A percentile compares a stretch with the other conserved stretches of the same genome.
Evolutionary conservation across 2,113 vertebrate genomes (phyloP).

Genomic region (Phaetusa simplex): DNA sequence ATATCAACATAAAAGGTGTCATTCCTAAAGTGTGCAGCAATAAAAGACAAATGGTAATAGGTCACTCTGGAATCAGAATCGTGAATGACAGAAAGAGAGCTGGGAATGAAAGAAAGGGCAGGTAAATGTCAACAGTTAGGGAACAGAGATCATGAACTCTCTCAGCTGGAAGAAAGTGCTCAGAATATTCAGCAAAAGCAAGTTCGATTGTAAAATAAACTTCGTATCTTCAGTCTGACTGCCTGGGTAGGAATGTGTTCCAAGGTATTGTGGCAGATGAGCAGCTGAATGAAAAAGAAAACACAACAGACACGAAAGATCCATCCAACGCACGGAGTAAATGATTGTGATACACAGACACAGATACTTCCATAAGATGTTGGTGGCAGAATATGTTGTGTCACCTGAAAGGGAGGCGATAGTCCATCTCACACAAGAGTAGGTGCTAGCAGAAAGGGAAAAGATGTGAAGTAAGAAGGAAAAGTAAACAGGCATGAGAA

Average conservation of each 20-base stretch:
- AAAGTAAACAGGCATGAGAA: background rate
- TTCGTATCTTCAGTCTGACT: background rate
- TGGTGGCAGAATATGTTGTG: background rate
- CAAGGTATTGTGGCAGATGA: background rate
- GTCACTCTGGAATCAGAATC: conserved; percentile 47
- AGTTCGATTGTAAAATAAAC: conserved; percentile 50
- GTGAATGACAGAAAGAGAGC: conserved; percentile 53
- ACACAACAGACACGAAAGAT: background rate
- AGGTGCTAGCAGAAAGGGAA: background rate
- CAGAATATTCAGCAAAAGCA: conserved; percentile 57
- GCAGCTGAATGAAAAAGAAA: background rate
- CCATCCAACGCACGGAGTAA: background rate
- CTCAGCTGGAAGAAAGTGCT: conserved; percentile 52
- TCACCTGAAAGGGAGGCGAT: background rate
- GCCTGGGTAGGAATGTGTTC: background rate
- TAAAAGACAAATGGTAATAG: conserved; percentile 47
- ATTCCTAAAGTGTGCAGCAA: conserved; percentile 31
- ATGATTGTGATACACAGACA: background rate
- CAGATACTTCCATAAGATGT: background rate
- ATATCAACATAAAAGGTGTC: conserved; percentile 27
- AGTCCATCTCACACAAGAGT: background rate
- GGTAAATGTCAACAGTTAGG: conserved; percentile 59
- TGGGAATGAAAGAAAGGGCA: conserved; percentile 63
- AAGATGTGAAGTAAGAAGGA: background rate
- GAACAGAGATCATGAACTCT: conserved; percentile 56